Percentiles rank a stretch among this genome's conserved stretches.
Conservation (phyloP, 2,797 vertebrate genomes). For the Onychomys arenicola region DNA sequence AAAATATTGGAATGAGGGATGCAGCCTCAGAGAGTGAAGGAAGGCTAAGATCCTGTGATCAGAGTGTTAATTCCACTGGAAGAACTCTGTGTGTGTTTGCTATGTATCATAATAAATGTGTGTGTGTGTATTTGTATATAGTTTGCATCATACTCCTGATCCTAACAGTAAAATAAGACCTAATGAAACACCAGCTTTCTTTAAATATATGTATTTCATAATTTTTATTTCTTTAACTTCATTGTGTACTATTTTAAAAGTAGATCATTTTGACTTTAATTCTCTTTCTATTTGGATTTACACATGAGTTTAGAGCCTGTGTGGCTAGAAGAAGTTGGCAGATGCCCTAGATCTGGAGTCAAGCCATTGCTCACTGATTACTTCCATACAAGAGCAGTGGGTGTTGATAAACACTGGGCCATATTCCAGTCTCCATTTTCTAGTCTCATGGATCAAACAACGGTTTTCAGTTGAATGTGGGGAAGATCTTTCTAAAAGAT, state of each 20-base stretch:
- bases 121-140: too few species aligned
- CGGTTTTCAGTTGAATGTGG: background rate
- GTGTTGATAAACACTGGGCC: too few species aligned
- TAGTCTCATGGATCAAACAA: background rate
- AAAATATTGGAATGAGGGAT: background rate
- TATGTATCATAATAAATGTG: too few species aligned
- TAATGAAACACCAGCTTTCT: background rate
- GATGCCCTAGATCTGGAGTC: background rate
- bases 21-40: background rate
- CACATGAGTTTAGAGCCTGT: background rate
- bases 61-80: background rate
- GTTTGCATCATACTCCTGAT: background rate
- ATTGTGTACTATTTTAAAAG: background rate
- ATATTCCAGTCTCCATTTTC: too few species aligned
- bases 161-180: background rate
- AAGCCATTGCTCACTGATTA: background rate
- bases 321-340: background rate
- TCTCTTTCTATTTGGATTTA: background rate
- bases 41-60: background rate
- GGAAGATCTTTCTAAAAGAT: conserved; percentile 46
- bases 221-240: background rate
- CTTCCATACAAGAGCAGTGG: too few species aligned
- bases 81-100: background rate
- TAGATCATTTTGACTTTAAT: background rate
- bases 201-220: background rate